Evolutionary conservation across 2,113 vertebrate genomes (phyloP), one percentile per base, ranked within the genome.

Genomic region (Ammodytes dubius): DNA sequence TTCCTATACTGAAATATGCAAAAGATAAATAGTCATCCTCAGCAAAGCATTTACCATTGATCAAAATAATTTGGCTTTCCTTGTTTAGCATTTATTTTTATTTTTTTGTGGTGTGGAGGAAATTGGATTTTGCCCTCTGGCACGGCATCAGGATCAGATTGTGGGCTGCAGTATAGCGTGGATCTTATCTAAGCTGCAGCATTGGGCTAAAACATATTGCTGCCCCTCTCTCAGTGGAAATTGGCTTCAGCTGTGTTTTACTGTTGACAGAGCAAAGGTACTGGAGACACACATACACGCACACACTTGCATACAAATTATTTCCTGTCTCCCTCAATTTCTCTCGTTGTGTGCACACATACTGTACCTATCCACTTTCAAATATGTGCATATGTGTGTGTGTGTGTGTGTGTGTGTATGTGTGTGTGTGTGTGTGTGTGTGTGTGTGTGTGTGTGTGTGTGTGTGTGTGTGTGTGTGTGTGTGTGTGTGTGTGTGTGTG

Each of bases 41-140:
- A 69, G 67, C 79, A 81, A 81, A 71, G 70, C 75, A 92, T 86
- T 84, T 88, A 88, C 89, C 77, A 68, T 19, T 85, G 81, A 91
- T 91, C 89, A 78, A 83, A 82, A 88, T 74, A 69, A 46, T 66
- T 89, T 90, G 87, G 77, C 74, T 70, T 79, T 70, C 64, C 60
- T 82, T 74, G 47, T 83, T 90, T 89, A 85, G 52, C 85, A 70
- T 83, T 72, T 80, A 66, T 83, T 65, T 60, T 10, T 53, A 73
- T 56, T 35, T 13, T 57, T n/a, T 6, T 10, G 7, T 56, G 68
- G 70, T 56, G 27, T 63, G 68, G 64, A 90, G 90, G 90, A 94
- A 93, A 94, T 92, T 93, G 86, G 90, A 93, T 93, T 93, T 90
- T 87, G 82, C 75, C 90, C 88, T 84, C 59, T 77, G 88, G 88